Base-by-base conservation (phyloP, 2,888 invertebrate genomes). In the Anthophora plumipes region DNA sequence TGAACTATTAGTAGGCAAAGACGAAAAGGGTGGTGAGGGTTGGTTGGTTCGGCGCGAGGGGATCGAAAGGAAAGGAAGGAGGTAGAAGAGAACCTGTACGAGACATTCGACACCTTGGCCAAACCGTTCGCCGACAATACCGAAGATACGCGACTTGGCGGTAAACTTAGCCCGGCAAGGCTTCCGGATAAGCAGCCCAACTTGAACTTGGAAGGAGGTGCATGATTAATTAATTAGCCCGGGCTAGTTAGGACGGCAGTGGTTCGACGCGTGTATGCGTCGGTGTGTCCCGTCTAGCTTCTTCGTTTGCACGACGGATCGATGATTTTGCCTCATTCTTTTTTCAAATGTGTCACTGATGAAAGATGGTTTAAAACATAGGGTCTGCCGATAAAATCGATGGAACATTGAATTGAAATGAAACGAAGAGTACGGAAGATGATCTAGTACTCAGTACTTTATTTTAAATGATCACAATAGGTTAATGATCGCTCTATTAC, bases 141-240 rank as follows among this genome's bases (percentile, higher is more conserved):
- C 90, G 89, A 93, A 92, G 93, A 93, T 93, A 92, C 92, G 91
- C 91, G 91, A 92, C 93, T 93, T 91, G 91, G 91, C 90, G 91
- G 90, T 90, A 91, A 92, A 92, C 91, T 92, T 92, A 88, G 90
- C 87, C 84, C 71, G 86, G 88, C 90, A 82, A 86, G 89, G 89
- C 91, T 91, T 90, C 90, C 89, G 91, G 89, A 89, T 91, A 91
- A 90, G 91, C 90, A 90, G 87, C 88, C 89, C 88, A 90, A 90
- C 89, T 91, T 87, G 86, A 89, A 89, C 88, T 68, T 55, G 86
- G 78, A 80, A 77, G 81, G 89, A 78, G 90, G 89, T 89, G 91
- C 91, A 92, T 93, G 92, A 93, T 93, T 93, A 93, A 93, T 93
- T 93, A 93, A 93, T 93, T 93, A 93, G 92, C 90, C 88, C 86